A percentile compares a stretch with the other conserved stretches of the same genome.
These are phyloP conservation scores for Axea sp. DNA, from an alignment of 2,888 invertebrate genomes.

Conservation along the genomic window DNA sequence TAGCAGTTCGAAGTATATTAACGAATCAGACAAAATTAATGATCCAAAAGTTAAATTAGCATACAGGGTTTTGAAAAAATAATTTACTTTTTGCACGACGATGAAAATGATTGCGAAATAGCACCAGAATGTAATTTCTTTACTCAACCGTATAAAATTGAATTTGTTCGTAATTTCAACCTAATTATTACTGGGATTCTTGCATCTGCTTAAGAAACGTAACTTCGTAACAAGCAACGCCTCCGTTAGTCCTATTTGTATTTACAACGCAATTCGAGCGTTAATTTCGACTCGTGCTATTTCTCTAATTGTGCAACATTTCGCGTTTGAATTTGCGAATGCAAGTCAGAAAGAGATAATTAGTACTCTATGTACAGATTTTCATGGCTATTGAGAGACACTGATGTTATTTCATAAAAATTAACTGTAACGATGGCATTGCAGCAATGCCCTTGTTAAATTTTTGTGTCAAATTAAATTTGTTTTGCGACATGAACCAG, in stretches of 20 bases:
- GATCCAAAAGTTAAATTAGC: too few species aligned
- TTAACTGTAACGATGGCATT: too few species aligned
- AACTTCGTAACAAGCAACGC: slow-evolving; percentile 34
- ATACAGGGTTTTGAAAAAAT: too few species aligned
- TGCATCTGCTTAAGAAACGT: slow-evolving; percentile 24
- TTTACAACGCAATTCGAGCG: slow-evolving; percentile 42
- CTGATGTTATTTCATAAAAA: slow-evolving; percentile 21
- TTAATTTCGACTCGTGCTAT: slow-evolving; percentile 44
- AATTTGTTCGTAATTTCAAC: slow-evolving; percentile 4
- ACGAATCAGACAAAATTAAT: too few species aligned
- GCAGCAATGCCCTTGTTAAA: too few species aligned
- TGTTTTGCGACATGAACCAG: too few species aligned
- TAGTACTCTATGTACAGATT: slow-evolving; percentile 31
- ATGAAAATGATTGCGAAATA: too few species aligned
- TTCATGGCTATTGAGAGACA: slow-evolving; percentile 14
- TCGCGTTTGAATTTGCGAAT: slow-evolving; percentile 11
- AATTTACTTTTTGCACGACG: too few species aligned
- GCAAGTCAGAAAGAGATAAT: slow-evolving; percentile 38
- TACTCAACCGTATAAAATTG: too few species aligned
- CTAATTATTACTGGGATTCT: slow-evolving; percentile 13
- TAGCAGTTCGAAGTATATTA: too few species aligned
- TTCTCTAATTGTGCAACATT: slow-evolving; percentile 34
- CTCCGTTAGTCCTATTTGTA: slow-evolving; percentile 17
- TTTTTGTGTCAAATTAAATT: too few species aligned
- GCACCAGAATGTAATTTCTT: too few species aligned